A percentile compares a stretch with the other conserved stretches of the same genome.
Conservation (phyloP, 2,797 vertebrate genomes). For the Diplodus puntazzo region DNA sequence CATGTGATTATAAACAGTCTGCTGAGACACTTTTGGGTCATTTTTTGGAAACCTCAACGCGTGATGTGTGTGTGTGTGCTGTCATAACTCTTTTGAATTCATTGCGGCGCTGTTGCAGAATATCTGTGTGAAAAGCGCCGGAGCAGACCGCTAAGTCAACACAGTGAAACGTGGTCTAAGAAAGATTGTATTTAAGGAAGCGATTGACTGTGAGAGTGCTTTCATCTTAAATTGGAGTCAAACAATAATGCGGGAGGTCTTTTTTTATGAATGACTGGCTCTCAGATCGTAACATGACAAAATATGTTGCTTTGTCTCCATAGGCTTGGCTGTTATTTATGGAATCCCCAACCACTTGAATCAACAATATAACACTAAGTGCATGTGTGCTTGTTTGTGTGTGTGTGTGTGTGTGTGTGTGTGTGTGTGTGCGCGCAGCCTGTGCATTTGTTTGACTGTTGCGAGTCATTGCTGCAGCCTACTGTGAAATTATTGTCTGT, state of each 20-base stretch:
- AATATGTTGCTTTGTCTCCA: not conserved
- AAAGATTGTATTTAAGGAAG: not conserved
- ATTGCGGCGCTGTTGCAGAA: too few species aligned
- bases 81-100: too few species aligned
- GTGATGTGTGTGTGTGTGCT: too few species aligned
- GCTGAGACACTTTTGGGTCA: too few species aligned
- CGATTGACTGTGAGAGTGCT: not conserved
- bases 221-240: not conserved
- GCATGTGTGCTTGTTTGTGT: not conserved
- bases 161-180: too few species aligned
- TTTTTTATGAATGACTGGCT: constrained; percentile 11
- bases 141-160: too few species aligned
- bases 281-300: constrained; percentile 3
- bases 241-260: not conserved
- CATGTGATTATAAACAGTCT: too few species aligned
- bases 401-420: constrained; percentile 22
- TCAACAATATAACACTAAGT: not conserved
- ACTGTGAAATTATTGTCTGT: constrained; percentile 69
- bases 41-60: too few species aligned
- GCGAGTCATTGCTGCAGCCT: constrained; percentile 48
- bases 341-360: not conserved
- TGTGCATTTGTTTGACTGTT: constrained; percentile 41
- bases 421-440: not conserved
- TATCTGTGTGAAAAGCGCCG: too few species aligned
- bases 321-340: constrained; percentile 15